phyloP scores from a whole-genome alignment of 1,140 invertebrate genomes.

The Dolichoris vasculosae region DNA sequence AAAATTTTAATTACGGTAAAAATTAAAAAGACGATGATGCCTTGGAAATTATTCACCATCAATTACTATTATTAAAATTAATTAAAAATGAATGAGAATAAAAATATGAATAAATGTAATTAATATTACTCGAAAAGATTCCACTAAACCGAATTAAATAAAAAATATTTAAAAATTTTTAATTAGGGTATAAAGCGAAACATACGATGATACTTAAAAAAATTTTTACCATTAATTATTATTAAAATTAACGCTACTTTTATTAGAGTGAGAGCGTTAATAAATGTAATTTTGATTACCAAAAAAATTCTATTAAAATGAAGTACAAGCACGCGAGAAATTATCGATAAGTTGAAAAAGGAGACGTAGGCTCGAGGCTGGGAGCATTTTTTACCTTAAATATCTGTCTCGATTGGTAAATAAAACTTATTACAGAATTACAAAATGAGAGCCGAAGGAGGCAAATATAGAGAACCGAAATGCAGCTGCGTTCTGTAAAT shows the following conservation, averaged over 20 bases:
- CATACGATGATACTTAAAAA: background rate
- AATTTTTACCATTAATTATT: background rate
- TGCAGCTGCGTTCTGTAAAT: slow-evolving; percentile 35
- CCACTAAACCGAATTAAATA: background rate
- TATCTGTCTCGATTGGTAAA: slow-evolving; percentile 7
- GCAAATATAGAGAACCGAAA: background rate
- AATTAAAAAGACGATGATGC: background rate
- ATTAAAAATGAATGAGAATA: background rate
- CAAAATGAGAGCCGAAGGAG: background rate
- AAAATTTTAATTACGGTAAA: slow-evolving; percentile 12
- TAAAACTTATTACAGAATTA: slow-evolving; percentile 31
- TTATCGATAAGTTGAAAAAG: background rate
- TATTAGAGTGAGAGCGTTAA: background rate
- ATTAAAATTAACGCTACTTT: slow-evolving; percentile 1
- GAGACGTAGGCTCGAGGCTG: background rate
- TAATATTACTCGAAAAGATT: background rate
- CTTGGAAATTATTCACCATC: background rate
- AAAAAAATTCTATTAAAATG: background rate
- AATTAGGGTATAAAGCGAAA: background rate
- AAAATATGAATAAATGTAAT: slow-evolving; percentile 5
- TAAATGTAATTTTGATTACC: background rate
- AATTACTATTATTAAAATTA: slow-evolving; percentile 8
- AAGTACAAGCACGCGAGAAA: background rate
- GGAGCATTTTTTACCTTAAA: background rate
- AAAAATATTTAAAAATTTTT: background rate